Conservation (phyloP, 2,888 invertebrate genomes). For the Drosophila anomalipes region DNA sequence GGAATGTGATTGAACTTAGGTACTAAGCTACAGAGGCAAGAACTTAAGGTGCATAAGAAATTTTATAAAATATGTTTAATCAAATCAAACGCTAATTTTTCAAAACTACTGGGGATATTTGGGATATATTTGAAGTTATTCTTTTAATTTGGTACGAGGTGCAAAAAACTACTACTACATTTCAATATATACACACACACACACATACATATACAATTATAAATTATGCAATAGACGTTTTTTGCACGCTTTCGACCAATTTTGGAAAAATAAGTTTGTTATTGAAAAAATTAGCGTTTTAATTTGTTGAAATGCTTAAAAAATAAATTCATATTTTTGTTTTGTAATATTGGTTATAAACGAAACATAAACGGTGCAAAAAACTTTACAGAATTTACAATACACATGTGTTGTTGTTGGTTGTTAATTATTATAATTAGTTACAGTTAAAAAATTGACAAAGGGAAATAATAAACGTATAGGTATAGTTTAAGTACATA, state of each 20-base stretch:
- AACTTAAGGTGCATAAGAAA: slow-evolving; percentile 43
- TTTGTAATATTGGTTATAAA: slow-evolving; percentile 28
- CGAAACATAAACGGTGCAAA: slow-evolving; percentile 78
- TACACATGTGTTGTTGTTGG: slow-evolving; percentile 48
- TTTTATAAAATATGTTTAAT: background rate
- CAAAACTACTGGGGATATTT: slow-evolving; percentile 51
- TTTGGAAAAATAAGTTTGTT: slow-evolving; percentile 1
- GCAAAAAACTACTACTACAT: slow-evolving; percentile 80
- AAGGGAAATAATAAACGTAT: slow-evolving; percentile 9
- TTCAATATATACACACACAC: slow-evolving; percentile 43
- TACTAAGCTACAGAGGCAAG: slow-evolving; percentile 27
- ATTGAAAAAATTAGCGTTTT: slow-evolving; percentile 63
- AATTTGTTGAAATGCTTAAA: slow-evolving; percentile 43
- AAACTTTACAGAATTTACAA: slow-evolving; percentile 81
- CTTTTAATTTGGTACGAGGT: slow-evolving; percentile 47
- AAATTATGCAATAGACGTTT: slow-evolving; percentile 78
- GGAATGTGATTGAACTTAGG: slow-evolving; percentile 75
- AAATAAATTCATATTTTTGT: slow-evolving; percentile 36
- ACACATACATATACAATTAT: slow-evolving; percentile 49
- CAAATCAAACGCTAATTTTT: slow-evolving; percentile 64
- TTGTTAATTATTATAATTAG: slow-evolving; percentile 58
- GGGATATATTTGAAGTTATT: slow-evolving; percentile 6
- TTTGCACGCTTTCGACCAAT: slow-evolving; percentile 72
- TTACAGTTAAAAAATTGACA: slow-evolving; percentile 57
- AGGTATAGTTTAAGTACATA: slow-evolving; percentile 33